Evolutionary conservation across 1,140 invertebrate species (phyloP), one percentile per base, ranked within the genome.

Genomic region (Hyphantria cunea): DNA sequence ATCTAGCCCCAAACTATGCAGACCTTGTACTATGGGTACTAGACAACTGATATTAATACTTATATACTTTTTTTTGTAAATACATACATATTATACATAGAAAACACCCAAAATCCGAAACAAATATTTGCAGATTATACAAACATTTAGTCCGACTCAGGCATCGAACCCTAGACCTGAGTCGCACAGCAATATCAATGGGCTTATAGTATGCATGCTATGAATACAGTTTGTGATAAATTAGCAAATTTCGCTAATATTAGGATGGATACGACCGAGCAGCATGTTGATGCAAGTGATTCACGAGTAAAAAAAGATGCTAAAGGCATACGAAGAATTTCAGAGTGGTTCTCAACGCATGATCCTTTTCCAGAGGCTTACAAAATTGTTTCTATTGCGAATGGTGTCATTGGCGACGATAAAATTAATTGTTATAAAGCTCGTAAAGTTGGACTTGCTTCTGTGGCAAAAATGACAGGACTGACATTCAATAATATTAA

Each of bases 241-340:
- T 70, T 90, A 3, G 84, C 91, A 82, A 61, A 68, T 66, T 65
- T 83, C 49, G 64, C 62, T 68, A 73, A 78, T 51, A 64, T 86
- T 59, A 64, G 53, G 42, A 76, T 78, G 41, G 61, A 64, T 64
- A 76, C 83, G 10, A 79, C 64, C 9, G 85, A 91, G 9, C 85
- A 92, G 66, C 85, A 91, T 76, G 74, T 86, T 56, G 86, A 90
- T 76, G 54, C 77, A 32, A 70, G 74, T 17, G 74, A 81, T 70
- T 80, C 78, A 47, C 61, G 89, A 61, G 67, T 86, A 14, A 76
- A 79, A 67, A 80, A 64, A 72, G 84, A 91, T 74, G 62, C 63
- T 59, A 52, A 62, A 63, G 82, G 91, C 61, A 53, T 82, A 52
- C 37, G 67, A 56, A 80, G 62, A 74, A 66, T 90, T 48, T 6